Percentiles rank a stretch among this genome's conserved stretches.
Evolutionary conservation across 1,140 invertebrate species (phyloP).

Genomic region (Leptonema lineaticorne): DNA sequence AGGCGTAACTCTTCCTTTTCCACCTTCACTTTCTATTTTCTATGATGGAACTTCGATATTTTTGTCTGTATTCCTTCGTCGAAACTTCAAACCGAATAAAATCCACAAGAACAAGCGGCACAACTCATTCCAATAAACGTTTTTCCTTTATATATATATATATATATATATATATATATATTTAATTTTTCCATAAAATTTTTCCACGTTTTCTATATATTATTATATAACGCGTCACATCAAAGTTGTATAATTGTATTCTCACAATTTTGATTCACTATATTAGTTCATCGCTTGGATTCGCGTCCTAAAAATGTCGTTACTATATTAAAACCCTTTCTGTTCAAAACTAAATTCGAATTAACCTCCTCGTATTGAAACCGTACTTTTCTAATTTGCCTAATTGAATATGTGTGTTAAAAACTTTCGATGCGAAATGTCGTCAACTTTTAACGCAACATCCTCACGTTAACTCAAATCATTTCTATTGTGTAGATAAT

Average conservation of each 20-base stretch:
- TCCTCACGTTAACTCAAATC: not conserved
- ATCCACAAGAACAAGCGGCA: not conserved
- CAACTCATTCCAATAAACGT: too few relatives aligned
- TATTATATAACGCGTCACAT: too few relatives aligned
- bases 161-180: too few relatives aligned
- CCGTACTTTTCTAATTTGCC: slow-evolving; percentile 26
- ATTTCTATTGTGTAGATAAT: too few relatives aligned
- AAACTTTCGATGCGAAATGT: slow-evolving; percentile 24
- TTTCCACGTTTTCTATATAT: too few relatives aligned
- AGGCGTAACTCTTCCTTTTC: not conserved
- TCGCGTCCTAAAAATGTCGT: not conserved
- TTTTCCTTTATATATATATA: too few relatives aligned
- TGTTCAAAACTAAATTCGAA: not conserved
- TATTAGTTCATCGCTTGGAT: too few relatives aligned
- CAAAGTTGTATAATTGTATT: too few relatives aligned
- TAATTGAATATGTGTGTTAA: slow-evolving; percentile 32
- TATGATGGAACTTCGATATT: slow-evolving; percentile 23
- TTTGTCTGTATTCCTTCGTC: not conserved
- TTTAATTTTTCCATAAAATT: too few relatives aligned
- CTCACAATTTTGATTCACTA: too few relatives aligned
- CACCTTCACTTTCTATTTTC: too few relatives aligned
- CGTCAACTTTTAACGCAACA: slow-evolving; percentile 1
- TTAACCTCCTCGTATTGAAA: not conserved
- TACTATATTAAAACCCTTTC: not conserved
- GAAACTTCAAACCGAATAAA: not conserved